Evolutionary conservation across 2,113 vertebrate species (phyloP), one percentile per base, ranked within the genome.

Genomic region (Ovibos moschatus): DNA sequence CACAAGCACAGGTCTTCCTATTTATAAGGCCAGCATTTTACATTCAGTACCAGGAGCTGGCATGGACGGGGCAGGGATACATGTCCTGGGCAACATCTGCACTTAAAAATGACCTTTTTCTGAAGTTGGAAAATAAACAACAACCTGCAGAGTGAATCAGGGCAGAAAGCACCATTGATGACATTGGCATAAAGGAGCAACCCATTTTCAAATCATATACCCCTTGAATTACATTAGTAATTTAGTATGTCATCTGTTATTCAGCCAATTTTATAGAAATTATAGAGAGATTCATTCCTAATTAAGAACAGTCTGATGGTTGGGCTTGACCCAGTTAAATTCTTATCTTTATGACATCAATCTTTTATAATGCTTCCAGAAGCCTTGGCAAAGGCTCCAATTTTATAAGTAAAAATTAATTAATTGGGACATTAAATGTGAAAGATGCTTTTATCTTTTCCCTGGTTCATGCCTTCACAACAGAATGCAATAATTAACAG

Each of bases 391-490:
- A 96, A 97, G 76, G 0, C 90, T 97, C 89, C 86, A 92, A 84
- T 97, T 98, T 98, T 96, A 95, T 98, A 98, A 98, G 98, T 98
- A 98, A 98, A 98, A 98, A 97, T 98, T 98, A 98, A 98, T 98
- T 98, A 98, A 98, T 97, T 98, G 98, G 98, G 94, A 97, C 98
- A 97, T 98, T 98, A 98, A 98, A 98, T 97, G 87, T 98, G 97
- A 98, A 98, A 95, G 97, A 98, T 96, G 97, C 98, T 98, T 98
- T 98, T 98, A 97, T 97, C 98, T 98, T 98, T 95, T 97, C 94
- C 82, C 96, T 93, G 96, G 94, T 97, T 98, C 91, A 90, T 98
- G 97, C 93, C 96, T 98, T 97, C 96, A 98, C 91, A 98, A 98
- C 96, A 98, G 98, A 98, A 98, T 94, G 93, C 87, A 97, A 95